Evolutionary conservation across 2,113 vertebrate species (phyloP), one percentile per base, ranked within the genome.

Genomic region (Colius striatus): DNA sequence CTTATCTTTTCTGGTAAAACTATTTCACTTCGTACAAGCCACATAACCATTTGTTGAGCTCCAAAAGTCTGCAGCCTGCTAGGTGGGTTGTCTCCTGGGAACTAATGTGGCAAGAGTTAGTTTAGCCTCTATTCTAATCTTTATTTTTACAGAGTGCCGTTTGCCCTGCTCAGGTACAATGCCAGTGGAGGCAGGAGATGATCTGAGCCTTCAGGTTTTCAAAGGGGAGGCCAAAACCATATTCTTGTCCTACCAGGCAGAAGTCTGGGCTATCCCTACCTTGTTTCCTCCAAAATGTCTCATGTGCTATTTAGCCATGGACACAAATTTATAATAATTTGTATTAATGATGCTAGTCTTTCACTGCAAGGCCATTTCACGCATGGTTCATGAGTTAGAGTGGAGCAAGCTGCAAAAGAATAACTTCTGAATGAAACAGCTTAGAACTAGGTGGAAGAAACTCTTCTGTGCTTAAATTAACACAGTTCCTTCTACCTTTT

Each of bases 401-500:
- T 22, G 86, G n/a, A 47, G 26, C 10, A 60, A 55, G 26, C 45
- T 91, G 36, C 29, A 27, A 19, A 75, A 87, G 19, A 89, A 74
- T 55, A 91, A 81, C 30, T 9, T 41, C 43, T 87, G 55, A 74
- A 92, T 50, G 73, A 89, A 94, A 87, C 60, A 68, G 13, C 29
- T 94, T 82, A 65, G 76, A 89, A 23, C 20, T 17, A 57, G 36
- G 17, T 29, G 63, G 27, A 72, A 94, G 65, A 84, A 87, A 65
- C 60, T 82, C 71, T 84, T 79, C 65, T 32, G 88, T 6, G 18
- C 61, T 94, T 83, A 77, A 84, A 89, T 73, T 89, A 84, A 87
- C 38, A 50, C 34, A 75, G 79, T 70, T 96, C 36, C 82, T 71
- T 89, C 67, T 57, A 66, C 48, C 48, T 93, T 94, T 94, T 76